Evolutionary conservation across 2,113 vertebrate species (phyloP).

Genomic region (Carettochelys insculpta): DNA sequence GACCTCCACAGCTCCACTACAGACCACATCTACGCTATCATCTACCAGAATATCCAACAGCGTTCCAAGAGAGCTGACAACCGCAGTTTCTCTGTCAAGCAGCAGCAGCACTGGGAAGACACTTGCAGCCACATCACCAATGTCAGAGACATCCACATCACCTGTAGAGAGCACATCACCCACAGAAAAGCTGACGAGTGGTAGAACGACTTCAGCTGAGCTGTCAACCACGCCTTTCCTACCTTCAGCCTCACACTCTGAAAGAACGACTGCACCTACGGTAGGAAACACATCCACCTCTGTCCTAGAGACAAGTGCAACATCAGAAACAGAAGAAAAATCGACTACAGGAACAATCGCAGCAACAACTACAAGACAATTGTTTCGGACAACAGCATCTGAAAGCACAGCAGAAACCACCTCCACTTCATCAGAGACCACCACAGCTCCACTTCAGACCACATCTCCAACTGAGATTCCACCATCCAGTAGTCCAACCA

Average conservation of each 20-base stretch:
- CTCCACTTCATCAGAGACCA: neutral
- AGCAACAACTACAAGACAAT: too few species aligned
- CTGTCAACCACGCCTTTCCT: neutral
- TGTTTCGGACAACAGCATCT: too few species aligned
- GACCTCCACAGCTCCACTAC: too few species aligned
- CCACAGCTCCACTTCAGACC: too few species aligned
- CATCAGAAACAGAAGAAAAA: too few species aligned
- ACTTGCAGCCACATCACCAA: neutral
- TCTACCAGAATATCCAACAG: fast-evolving
- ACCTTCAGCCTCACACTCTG: neutral
- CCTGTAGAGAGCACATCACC: neutral
- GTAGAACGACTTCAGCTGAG: too few species aligned
- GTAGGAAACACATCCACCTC: neutral
- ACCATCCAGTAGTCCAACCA: too few species aligned
- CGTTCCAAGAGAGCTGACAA: neutral
- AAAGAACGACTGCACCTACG: neutral
- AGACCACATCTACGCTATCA: too few species aligned
- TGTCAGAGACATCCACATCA: neutral
- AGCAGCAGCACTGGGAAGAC: neutral
- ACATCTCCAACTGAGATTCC: too few species aligned
- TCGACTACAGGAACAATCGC: too few species aligned
- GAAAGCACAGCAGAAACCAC: neutral
- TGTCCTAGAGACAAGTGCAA: fast-evolving
- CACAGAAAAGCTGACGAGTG: fast-evolving
- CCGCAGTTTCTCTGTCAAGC: fast-evolving